Percentiles rank a stretch among this genome's conserved stretches.
Conservation (phyloP, 2,797 vertebrate species). For the Pelodytes ibericus region DNA sequence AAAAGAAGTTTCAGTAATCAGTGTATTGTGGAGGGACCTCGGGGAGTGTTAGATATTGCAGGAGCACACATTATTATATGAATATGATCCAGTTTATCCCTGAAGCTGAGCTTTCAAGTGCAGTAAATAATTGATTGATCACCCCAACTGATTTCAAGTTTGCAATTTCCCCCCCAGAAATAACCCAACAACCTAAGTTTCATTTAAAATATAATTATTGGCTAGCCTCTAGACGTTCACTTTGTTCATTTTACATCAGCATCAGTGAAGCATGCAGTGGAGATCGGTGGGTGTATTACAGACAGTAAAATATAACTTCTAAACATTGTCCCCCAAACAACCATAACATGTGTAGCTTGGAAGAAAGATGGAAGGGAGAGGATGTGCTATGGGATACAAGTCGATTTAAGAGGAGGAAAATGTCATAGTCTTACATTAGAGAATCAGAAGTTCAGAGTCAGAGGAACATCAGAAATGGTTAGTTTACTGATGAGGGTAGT, state of each 20-base stretch:
- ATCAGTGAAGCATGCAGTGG: not conserved
- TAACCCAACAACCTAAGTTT: slow-evolving; percentile 16
- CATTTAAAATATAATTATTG: slow-evolving; percentile 33
- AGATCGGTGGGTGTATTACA: not conserved
- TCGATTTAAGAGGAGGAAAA: no score
- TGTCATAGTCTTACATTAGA: no score
- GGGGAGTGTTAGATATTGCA: not conserved
- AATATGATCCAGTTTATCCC: slow-evolving; percentile 3
- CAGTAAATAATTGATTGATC: slow-evolving; percentile 17
- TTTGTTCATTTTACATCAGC: not conserved
- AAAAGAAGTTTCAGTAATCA: slow-evolving; percentile 11
- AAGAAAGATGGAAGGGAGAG: no score
- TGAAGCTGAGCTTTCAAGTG: not conserved
- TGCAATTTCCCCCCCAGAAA: no score
- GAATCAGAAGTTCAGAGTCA: no score
- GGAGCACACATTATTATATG: slow-evolving; percentile 4
- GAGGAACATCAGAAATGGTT: no score
- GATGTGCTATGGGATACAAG: no score
- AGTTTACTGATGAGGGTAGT: no score
- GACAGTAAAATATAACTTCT: no score
- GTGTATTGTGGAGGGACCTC: not conserved
- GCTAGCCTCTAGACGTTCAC: not conserved
- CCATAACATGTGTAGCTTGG: no score
- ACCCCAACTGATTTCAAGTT: slow-evolving; percentile 19
- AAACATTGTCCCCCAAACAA: no score